phyloP scores from a whole-genome alignment of 30 jellyfish, hydroid and myxozoan species.

The Sanderia malayensis region DNA sequence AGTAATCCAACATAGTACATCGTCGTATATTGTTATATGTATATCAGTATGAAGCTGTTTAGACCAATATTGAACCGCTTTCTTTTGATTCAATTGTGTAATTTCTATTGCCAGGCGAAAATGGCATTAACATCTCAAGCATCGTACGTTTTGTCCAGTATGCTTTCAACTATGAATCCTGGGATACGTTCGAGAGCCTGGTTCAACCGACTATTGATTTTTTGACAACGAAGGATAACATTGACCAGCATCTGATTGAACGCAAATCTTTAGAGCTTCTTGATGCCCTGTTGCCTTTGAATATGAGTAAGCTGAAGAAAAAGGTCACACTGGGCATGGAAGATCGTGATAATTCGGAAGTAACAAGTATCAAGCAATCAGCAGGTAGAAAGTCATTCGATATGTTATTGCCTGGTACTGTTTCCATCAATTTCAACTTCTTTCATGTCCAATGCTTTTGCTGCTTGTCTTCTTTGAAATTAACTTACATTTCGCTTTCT shows the following conservation, averaged over 20 bases:
- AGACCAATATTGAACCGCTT: too few species aligned
- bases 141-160: constrained; percentile 56
- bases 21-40: too few species aligned
- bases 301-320: constrained; percentile 43
- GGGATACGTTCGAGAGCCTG: constrained; percentile 80
- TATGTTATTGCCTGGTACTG: too few species aligned
- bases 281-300: constrained; percentile 51
- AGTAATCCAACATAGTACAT: too few species aligned
- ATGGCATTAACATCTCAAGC: constrained; percentile 38
- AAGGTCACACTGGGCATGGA: constrained; percentile 59
- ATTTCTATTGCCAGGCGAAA: constrained; percentile 55
- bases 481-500: too few species aligned
- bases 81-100: too few species aligned
- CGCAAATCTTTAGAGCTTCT: constrained; percentile 50
- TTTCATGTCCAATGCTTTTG: too few species aligned
- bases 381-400: constrained; percentile 23
- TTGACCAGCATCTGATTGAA: constrained; percentile 31
- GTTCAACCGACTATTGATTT: constrained; percentile 33
- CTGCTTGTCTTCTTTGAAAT: too few species aligned
- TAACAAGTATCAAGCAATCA: constrained; percentile 33
- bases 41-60: too few species aligned
- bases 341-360: constrained; percentile 48
- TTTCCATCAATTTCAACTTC: too few species aligned
- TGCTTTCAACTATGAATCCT: constrained; percentile 78
- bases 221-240: constrained; percentile 6